Percentiles rank a stretch among this genome's conserved stretches.
These are phyloP conservation scores for Chlorospingus semifuscus DNA, from an alignment of 2,797 vertebrate species.

Conservation along the genomic window DNA sequence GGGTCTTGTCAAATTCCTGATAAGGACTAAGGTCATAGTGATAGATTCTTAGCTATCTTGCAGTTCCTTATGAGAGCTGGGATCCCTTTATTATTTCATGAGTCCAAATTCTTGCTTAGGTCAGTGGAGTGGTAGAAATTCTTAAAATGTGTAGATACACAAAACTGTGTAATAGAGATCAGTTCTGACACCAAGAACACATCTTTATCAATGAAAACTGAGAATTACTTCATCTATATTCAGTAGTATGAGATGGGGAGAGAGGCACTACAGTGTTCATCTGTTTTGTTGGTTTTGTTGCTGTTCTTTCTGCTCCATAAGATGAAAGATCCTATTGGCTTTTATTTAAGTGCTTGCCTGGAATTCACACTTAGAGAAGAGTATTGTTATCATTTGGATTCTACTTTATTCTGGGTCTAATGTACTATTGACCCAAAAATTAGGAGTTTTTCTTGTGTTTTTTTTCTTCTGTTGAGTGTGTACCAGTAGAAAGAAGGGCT, in stretches of 20 bases:
- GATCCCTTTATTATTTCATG: background rate
- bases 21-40: background rate
- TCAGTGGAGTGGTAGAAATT: background rate
- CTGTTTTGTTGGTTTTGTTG: background rate
- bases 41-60: background rate
- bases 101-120: background rate
- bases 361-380: background rate
- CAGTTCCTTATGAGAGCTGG: background rate
- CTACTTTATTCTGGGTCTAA: background rate
- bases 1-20: background rate
- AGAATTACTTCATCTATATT: background rate
- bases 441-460: background rate
- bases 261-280: rapidly evolving
- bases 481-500: background rate
- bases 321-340: background rate
- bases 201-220: background rate
- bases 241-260: background rate
- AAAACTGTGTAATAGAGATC: background rate
- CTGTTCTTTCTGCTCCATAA: background rate
- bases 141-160: rapidly evolving
- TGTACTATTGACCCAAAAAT: background rate
- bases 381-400: background rate
- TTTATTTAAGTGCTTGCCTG: background rate
- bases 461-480: background rate
- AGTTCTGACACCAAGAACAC: background rate